Conservation (phyloP, 2,888 invertebrate species). For the Saturnia japonica region DNA sequence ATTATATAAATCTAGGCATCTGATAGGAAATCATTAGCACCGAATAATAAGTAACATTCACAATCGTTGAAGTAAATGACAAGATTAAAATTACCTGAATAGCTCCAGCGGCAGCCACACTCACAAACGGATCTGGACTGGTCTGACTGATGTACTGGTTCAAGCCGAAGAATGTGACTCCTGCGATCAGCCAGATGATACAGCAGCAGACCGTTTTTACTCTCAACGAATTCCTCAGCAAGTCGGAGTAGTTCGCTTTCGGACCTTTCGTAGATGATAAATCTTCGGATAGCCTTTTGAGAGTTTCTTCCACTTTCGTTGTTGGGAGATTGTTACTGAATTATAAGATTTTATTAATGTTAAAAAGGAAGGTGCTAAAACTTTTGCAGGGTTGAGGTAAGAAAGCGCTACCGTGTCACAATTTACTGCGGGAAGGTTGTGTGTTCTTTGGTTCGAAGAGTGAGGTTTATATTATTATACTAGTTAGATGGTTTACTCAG, state of each 20-base stretch:
- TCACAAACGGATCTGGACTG: constrained; percentile 90
- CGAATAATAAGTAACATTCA: neutral
- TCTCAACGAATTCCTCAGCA: constrained; percentile 84
- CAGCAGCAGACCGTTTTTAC: constrained; percentile 85
- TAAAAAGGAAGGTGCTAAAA: neutral
- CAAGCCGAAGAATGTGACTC: constrained; percentile 92
- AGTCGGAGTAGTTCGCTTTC: constrained; percentile 81
- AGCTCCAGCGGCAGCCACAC: constrained; percentile 85
- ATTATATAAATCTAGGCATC: no score
- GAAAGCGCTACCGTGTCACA: neutral
- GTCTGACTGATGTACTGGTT: constrained; percentile 91
- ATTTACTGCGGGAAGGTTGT: neutral
- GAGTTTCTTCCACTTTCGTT: constrained; percentile 66
- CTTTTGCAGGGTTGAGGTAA: neutral
- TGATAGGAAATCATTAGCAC: neutral
- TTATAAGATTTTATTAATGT: constrained; percentile 18
- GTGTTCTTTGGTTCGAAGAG: neutral
- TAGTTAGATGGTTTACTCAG: no score
- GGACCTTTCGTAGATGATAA: constrained; percentile 46
- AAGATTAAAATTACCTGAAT: constrained; percentile 55
- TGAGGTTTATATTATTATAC: no score
- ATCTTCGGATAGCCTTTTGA: constrained; percentile 59
- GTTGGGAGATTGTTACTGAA: constrained; percentile 77
- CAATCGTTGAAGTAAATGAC: neutral
- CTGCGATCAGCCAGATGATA: constrained; percentile 90